Percentiles rank a stretch among this genome's conserved stretches.
phyloP scores from a whole-genome alignment of 2,113 vertebrate species.

The Pyrgilauda ruficollis region DNA sequence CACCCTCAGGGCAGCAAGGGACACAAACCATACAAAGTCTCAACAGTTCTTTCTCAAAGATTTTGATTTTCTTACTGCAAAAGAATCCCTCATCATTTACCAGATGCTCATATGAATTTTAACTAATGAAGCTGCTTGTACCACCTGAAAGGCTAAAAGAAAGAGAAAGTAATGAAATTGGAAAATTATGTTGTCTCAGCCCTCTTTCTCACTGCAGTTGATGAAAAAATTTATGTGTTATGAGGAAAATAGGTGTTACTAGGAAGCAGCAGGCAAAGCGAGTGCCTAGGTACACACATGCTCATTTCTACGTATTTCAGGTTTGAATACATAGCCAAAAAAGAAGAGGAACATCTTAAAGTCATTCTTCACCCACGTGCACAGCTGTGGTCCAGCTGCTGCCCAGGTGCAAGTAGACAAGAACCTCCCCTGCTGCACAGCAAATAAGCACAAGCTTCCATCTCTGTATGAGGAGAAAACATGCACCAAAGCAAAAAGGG shows the following conservation, averaged over 20 bases:
- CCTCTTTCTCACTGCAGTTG: not conserved
- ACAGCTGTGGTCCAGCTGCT: slow-evolving; percentile 13
- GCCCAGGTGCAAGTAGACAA: not conserved
- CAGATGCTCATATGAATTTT: not conserved
- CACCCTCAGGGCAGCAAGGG: not conserved
- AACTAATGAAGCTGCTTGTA: not conserved
- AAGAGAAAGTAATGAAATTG: not conserved
- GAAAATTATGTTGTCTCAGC: not conserved
- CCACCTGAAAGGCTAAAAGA: not conserved
- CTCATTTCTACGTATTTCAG: not conserved
- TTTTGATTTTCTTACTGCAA: not conserved
- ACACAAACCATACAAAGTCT: not conserved
- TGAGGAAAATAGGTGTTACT: not conserved
- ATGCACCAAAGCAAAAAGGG: not conserved
- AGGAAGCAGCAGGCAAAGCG: not conserved
- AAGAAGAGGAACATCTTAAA: not conserved
- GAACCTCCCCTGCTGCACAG: not conserved
- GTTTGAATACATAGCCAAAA: not conserved
- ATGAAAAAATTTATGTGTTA: not conserved
- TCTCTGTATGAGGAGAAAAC: not conserved
- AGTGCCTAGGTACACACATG: not conserved
- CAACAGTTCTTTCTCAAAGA: not conserved
- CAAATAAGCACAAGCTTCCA: not conserved
- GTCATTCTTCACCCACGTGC: not conserved
- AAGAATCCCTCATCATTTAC: not conserved